A percentile compares a stretch with the other conserved stretches of the same genome.
Conservation (phyloP, 2,113 vertebrate genomes). For the Lynx canadensis region DNA sequence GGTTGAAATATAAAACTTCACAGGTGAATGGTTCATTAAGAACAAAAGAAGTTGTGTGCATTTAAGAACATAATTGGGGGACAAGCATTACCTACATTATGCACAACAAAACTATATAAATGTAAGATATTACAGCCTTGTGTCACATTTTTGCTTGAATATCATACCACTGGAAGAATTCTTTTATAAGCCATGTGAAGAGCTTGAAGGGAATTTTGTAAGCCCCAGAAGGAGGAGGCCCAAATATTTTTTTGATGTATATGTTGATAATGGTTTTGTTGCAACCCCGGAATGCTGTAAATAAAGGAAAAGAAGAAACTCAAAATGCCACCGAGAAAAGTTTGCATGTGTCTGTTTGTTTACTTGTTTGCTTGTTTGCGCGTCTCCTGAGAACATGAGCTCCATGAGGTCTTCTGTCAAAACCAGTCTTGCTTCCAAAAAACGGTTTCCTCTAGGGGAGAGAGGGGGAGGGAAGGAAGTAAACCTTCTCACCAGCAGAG, state of each 20-base stretch:
- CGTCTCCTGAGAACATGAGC: neutral
- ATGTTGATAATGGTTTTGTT: neutral
- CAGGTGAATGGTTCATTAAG: neutral
- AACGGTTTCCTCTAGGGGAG: neutral
- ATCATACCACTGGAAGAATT: neutral
- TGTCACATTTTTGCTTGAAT: neutral
- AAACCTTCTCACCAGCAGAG: slow-evolving; percentile 15
- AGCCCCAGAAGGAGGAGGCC: neutral
- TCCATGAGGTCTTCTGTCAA: slow-evolving; percentile 44
- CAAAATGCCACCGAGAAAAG: neutral
- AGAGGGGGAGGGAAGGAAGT: neutral
- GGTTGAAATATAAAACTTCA: neutral
- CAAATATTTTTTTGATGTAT: neutral
- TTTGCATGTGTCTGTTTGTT: neutral
- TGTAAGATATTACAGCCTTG: neutral
- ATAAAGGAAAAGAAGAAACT: neutral
- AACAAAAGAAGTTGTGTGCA: neutral
- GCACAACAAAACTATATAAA: neutral
- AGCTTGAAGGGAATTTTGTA: neutral
- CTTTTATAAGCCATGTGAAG: neutral
- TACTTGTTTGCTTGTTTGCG: slow-evolving; percentile 12
- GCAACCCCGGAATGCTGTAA: neutral
- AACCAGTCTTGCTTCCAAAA: slow-evolving; percentile 9
- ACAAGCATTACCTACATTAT: neutral
- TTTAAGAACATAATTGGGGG: neutral